These are phyloP conservation scores for Ametastegia equiseti DNA, from an alignment of 2,888 invertebrate genomes.

Conservation along the genomic window DNA sequence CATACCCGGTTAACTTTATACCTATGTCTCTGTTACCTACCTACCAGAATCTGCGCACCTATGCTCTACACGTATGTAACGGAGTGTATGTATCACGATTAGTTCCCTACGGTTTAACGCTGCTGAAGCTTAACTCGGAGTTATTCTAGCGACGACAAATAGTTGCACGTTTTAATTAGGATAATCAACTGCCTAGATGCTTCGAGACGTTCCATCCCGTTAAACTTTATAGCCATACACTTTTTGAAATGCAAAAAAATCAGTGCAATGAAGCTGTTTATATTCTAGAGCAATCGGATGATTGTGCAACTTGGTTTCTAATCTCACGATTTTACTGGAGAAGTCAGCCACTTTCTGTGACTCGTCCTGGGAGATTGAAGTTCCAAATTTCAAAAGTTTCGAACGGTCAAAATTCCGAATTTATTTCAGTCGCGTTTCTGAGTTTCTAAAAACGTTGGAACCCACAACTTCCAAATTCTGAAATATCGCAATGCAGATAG, in stretches of 20 bases:
- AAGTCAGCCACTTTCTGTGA: too few relatives aligned
- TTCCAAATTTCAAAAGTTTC: too few relatives aligned
- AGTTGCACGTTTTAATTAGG: constrained; percentile 32
- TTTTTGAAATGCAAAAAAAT: background rate
- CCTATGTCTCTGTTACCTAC: too few relatives aligned
- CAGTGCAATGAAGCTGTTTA: background rate
- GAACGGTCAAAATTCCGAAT: too few relatives aligned
- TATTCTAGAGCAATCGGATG: too few relatives aligned
- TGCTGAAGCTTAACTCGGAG: constrained; percentile 2
- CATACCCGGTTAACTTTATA: background rate
- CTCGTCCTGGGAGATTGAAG: too few relatives aligned
- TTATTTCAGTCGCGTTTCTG: too few relatives aligned
- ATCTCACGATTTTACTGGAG: too few relatives aligned
- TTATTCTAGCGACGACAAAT: constrained; percentile 26
- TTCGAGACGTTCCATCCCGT: constrained; percentile 3
- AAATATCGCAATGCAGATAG: too few relatives aligned
- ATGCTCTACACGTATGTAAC: background rate
- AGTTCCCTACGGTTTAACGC: constrained; percentile 40
- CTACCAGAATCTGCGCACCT: background rate
- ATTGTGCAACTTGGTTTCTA: too few relatives aligned
- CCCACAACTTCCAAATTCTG: too few relatives aligned
- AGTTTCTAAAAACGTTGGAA: too few relatives aligned
- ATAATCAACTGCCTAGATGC: background rate
- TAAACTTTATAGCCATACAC: background rate
- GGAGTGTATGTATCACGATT: constrained; percentile 20